A percentile compares a stretch with the other conserved stretches of the same genome.
These are phyloP conservation scores for Hydropotes inermis DNA, from an alignment of 2,113 vertebrate species.

Conservation along the genomic window DNA sequence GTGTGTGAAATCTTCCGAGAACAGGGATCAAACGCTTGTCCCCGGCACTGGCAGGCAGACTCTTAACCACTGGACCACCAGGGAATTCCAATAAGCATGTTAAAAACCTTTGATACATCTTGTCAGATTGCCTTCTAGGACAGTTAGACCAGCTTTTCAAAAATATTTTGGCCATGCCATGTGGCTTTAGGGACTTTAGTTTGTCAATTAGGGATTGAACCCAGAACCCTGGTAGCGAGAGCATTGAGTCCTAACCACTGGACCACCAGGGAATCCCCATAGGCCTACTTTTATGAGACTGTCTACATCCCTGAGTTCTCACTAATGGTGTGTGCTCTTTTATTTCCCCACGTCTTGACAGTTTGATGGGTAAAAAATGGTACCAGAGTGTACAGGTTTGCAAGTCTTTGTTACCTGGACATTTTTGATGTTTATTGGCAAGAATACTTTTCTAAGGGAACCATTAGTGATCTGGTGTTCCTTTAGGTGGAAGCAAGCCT, in stretches of 20 bases:
- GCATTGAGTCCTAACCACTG: not conserved
- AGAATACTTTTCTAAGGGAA: not conserved
- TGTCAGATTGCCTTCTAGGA: not conserved
- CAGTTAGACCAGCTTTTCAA: not conserved
- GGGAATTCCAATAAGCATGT: not conserved
- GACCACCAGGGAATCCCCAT: not conserved
- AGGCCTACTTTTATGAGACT: not conserved
- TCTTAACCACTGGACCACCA: not conserved
- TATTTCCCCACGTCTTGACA: not conserved
- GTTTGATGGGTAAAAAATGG: not conserved
- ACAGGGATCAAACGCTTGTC: not conserved
- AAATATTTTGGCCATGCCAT: not conserved
- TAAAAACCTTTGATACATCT: not conserved
- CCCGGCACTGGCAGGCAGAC: not conserved
- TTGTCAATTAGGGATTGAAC: not conserved
- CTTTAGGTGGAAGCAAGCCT: not conserved
- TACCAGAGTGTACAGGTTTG: not conserved
- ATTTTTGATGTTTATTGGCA: not conserved
- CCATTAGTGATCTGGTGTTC: not conserved
- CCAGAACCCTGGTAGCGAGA: not conserved
- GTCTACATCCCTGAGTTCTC: not conserved
- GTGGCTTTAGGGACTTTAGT: not conserved
- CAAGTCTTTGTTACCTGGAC: not conserved
- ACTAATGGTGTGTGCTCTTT: not conserved
- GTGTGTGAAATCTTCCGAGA: not conserved